Evolutionary conservation across 2,113 vertebrate genomes (phyloP), one percentile per base, ranked within the genome.

Genomic region (Climacteris rufus): DNA sequence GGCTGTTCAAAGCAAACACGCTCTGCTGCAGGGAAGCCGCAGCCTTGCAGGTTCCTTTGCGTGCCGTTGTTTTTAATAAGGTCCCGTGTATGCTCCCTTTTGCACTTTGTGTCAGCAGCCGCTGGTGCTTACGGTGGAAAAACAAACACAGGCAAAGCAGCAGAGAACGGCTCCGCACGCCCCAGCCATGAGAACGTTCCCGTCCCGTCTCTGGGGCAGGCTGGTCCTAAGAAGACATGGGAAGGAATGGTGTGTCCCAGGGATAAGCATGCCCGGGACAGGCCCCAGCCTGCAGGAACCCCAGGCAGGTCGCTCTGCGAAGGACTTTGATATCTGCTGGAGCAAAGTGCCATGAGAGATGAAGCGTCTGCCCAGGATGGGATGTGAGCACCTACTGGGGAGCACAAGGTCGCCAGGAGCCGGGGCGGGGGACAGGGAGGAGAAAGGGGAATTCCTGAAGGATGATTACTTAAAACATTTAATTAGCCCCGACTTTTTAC

Each of bases 381-480:
- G 88, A 66, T 13, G 47, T 24, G 54, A n/a, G 75, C 66, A 42
- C 39, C 24, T 50, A 50, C 15, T 0, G 1, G 53, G 86, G 70
- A 90, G 87, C 45, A 16, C 0, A 0, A 87, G 74, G 93, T 79
- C 11, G 5, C 75, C 84, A 80, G 91, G 78, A 96, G 85, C 90
- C 4, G 30, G 79, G 87, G 76, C 0, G 44, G 79, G 70, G 82
- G 87, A 54, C 61, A 0, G 72, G 85, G 85, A 92, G 70, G 75
- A 76, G 80, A 81, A 76, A 91, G 85, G 88, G 92, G 96, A 96
- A 96, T 93, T 95, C 92, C 94, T 93, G 79, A 60, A 44, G 89
- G 72, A 78, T 45, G 81, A 37, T 90, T 92, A 87, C 93, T 89
- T 74, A 63, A 83, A 94, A 49, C 35, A 13, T 37, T 96, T 95